Base-by-base conservation (phyloP, 2,797 vertebrate genomes). In the Amblyopsis hoosieri region DNA sequence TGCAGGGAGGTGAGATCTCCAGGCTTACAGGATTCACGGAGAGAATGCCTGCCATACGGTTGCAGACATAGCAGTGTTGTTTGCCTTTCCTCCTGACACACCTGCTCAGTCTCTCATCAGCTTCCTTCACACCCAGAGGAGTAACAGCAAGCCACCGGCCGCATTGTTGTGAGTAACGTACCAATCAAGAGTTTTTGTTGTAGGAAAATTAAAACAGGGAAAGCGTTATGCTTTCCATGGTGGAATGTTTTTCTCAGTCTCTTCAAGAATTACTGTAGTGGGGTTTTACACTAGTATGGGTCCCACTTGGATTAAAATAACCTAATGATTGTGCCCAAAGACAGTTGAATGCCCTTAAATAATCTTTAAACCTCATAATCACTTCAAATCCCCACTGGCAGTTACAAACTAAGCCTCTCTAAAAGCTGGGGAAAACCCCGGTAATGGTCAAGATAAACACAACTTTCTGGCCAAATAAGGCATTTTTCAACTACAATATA, bases 381-480 rank as follows among this genome's bases (percentile, higher is more conserved):
- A 74, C 64, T 74, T 55, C 56, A 67, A 81, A 68, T 37, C 62
- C 57, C 70, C 51, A 64, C 62, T 71, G 66, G 62, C 67, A 81
- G 17, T 62, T 61, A 76, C 69, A 48, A 66, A 19, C 70, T 76
- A 64, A 75, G 67, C 65, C 58, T 55, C 64, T 67, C 65, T 67
- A 63, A 74, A 64, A 53, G 60, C 75, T 3, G 51, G 54, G 73
- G 70, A 78, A 81, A 78, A 54, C 71, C 60, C 67, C 60, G 64
- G 68, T 69, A 56, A 70, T 57, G 53, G 54, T 77, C 67, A 52
- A 69, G 57, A 82, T 60, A 75, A 75, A 55, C 69, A 57, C 69
- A 62, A 60, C 60, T 64, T 80, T 69, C 12, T 63, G 75, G 68
- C 72, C 70, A 81, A 79, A 72, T 29, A 42, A 68, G 54, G 70